Conservation (phyloP, 2,888 invertebrate species). For the Noctua janthina region DNA sequence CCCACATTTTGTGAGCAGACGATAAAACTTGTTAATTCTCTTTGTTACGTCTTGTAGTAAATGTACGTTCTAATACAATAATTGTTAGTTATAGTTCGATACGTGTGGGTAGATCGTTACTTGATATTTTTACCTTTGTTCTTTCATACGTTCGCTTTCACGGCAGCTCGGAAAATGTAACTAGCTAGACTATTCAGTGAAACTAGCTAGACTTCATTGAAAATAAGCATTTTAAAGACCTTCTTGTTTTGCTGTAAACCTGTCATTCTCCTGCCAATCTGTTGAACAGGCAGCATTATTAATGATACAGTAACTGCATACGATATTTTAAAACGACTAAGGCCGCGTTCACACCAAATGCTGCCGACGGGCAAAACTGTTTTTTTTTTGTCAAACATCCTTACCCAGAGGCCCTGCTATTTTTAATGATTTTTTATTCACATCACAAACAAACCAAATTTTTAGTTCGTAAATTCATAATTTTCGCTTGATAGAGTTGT, state of each 20-base stretch:
- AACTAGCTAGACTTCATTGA: background rate
- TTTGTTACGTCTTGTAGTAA: constrained; percentile 37
- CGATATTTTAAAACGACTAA: constrained; percentile 20
- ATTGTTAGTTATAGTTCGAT: constrained; percentile 20
- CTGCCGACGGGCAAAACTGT: background rate
- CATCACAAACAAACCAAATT: background rate
- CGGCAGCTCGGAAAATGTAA: background rate
- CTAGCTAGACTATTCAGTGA: background rate
- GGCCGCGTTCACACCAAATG: background rate
- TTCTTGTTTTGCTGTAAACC: constrained; percentile 10
- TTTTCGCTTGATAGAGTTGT: background rate
- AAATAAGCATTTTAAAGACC: background rate
- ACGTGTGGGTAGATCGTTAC: constrained; percentile 18
- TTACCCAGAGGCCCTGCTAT: background rate
- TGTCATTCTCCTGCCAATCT: constrained; percentile 42
- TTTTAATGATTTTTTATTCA: background rate
- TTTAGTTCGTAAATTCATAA: too few species aligned
- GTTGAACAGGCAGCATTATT: constrained; percentile 2
- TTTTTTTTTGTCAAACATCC: background rate
- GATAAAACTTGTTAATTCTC: constrained; percentile 29
- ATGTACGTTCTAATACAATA: constrained; percentile 27
- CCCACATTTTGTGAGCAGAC: constrained; percentile 20
- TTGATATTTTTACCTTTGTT: constrained; percentile 20
- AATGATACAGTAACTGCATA: constrained; percentile 26
- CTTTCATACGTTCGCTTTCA: background rate